These are phyloP conservation scores for Drosophila longiperda DNA, from an alignment of 2,888 invertebrate genomes.

Conservation along the genomic window DNA sequence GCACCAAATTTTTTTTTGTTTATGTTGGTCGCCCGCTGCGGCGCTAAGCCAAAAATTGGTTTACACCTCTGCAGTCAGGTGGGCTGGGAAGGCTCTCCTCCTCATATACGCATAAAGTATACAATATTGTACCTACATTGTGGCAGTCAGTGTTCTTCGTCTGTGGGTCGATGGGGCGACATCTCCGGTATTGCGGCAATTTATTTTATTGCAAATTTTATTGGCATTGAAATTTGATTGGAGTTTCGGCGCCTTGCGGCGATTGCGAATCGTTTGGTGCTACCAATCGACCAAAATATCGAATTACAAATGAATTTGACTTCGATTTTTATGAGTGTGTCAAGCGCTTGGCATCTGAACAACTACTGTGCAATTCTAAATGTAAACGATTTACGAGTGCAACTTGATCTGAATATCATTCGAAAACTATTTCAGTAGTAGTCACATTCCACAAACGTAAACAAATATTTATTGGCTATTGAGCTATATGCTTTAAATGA, in stretches of 20 bases:
- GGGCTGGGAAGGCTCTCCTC: neutral
- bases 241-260: slow-evolving; percentile 33
- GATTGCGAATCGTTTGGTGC: slow-evolving; percentile 54
- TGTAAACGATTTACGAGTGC: slow-evolving; percentile 32
- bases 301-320: slow-evolving; percentile 72
- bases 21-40: slow-evolving; percentile 40
- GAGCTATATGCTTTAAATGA: neutral
- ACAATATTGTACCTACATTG: slow-evolving; percentile 43
- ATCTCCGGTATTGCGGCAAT: slow-evolving; percentile 68
- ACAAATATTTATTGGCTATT: slow-evolving; percentile 16
- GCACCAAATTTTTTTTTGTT: slow-evolving; percentile 34
- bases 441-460: neutral
- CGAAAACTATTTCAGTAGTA: slow-evolving; percentile 32
- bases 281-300: slow-evolving; percentile 64
- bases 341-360: slow-evolving; percentile 32
- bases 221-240: slow-evolving; percentile 76
- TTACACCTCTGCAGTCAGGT: slow-evolving; percentile 56
- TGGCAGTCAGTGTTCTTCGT: slow-evolving; percentile 9
- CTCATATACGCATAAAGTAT: neutral
- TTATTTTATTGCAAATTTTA: slow-evolving; percentile 80
- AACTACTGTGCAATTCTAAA: slow-evolving; percentile 42
- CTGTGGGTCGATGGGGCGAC: slow-evolving; percentile 34
- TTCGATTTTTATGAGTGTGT: slow-evolving; percentile 51
- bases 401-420: slow-evolving; percentile 25
- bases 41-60: slow-evolving; percentile 71